Evolutionary conservation across 2,113 vertebrate species (phyloP), one percentile per base, ranked within the genome.

Genomic region (Nipponia nippon): DNA sequence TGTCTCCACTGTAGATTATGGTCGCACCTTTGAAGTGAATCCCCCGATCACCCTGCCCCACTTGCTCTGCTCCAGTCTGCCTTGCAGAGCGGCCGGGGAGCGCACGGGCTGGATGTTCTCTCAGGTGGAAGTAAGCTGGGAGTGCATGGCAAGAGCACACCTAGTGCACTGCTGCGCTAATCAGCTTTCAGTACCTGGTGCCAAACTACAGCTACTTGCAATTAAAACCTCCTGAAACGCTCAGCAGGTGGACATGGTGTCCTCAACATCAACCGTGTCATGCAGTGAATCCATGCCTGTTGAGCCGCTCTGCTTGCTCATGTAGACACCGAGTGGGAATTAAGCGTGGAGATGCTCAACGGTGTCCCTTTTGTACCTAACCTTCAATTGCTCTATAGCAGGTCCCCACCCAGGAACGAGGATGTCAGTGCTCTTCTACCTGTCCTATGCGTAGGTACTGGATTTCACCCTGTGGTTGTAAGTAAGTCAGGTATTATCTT

Each of bases 71-170:
- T 27, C 22, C 23, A 13, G 30, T 5, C 23, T 4, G 32, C 6
- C 0, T 2, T 8, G 55, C 26, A 16, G 27, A 10, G 36, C 10
- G 12, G n/a, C 52, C 1, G 0, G 16, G 34, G 10, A 75, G 14
- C 3, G 4, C 27, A 8, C 2, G 7, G n/a, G 11, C 13, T 22
- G 30, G 20, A 3, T 40, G 46, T 16, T 17, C 70, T 82, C 27
- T 61, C 20, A 8, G 36, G 18, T 55, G 21, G 32, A 65, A 55
- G 46, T 10, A 30, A 55, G 14, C 16, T 44, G 78, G 40, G 27
- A 73, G 59, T 3, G 22, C 26, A 9, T 5, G 36, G 27, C 29
- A 42, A 72, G 73, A 75, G 36, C 67, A 34, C 34, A 75, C 44
- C 20, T 36, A 10, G 3, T 4, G 19, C 42, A 1, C 26, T 42